Evolutionary conservation across 2,888 invertebrate species (phyloP), one percentile per base, ranked within the genome.

Genomic region (Drosophila picticornis): DNA sequence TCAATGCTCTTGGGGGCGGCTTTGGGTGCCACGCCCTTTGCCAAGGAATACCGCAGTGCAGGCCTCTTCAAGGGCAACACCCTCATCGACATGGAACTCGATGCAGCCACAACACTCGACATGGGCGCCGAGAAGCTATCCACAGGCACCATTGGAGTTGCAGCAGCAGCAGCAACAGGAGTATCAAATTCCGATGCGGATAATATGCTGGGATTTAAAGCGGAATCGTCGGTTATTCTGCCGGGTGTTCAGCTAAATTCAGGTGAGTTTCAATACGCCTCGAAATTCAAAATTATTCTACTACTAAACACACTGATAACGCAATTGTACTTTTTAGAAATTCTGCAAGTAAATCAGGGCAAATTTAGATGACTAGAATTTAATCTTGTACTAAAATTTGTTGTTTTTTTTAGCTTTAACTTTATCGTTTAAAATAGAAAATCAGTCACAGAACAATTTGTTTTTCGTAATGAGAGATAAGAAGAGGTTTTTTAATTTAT

Each of bases 51-150:
- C 66, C 90, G 89, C 75, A 91, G 83, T 64, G 82, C 86, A 70
- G 86, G 84, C 7, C 77, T 91, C 56, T 90, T 82, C 65, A 86
- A 90, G 48, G 87, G 88, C 69, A 91, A 91, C 77, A 91, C 91
- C 51, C 85, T 91, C 25, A 85, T 90, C 65, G 88, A 91, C 68
- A 88, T 89, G 74, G 90, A 91, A 66, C 65, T 88, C 66, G 83
- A 83, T 40, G 83, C 80, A 31, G 78, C 81, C 52, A 77, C 82
- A 38, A 78, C 88, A 1, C 59, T 89, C 53, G 90, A 91, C 72
- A 67, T 90, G 72, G 68, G 60, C 19, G 62, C 55, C 27, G 90
- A 89, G 10, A 86, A 85, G 64, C 72, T 77, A 29, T 53, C 80
- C 9, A 71, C 80, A 9, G 73, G 63, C 31, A 57, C 62, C 40